Evolutionary conservation across 2,113 vertebrate species (phyloP).

Genomic region (Phalacrocorax brasilianus): DNA sequence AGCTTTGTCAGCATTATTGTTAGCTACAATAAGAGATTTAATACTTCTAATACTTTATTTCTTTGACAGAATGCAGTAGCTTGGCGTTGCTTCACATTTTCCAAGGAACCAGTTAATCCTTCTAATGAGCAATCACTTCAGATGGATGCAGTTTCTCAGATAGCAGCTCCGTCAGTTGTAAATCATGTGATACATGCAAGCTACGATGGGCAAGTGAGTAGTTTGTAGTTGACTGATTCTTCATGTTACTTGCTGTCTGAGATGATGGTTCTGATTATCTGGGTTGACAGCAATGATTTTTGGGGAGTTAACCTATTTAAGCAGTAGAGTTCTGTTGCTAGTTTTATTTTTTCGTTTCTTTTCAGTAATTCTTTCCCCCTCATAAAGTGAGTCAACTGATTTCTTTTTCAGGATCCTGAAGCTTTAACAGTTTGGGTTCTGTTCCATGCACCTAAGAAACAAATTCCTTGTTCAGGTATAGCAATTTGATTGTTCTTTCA

Average conservation of each 20-base stretch:
- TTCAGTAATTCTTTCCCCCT: neutral
- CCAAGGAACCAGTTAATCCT: constrained; percentile 78
- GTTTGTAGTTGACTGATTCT: neutral
- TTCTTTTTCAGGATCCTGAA: constrained; percentile 82
- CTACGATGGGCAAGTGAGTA: constrained; percentile 82
- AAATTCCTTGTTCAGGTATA: constrained; percentile 81
- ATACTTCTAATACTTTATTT: neutral
- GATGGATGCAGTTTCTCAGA: constrained; percentile 64
- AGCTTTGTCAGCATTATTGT: neutral
- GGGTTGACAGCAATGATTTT: neutral
- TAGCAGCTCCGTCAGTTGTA: constrained; percentile 83
- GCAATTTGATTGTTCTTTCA: neutral
- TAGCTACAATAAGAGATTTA: neutral
- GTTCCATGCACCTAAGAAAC: constrained; percentile 88
- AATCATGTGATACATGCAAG: constrained; percentile 91
- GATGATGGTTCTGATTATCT: neutral
- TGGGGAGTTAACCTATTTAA: neutral
- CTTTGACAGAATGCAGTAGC: constrained; percentile 84
- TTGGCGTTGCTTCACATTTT: constrained; percentile 92
- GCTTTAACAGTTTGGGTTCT: constrained; percentile 88
- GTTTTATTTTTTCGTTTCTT: neutral
- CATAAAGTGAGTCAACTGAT: neutral
- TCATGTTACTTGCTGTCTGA: neutral
- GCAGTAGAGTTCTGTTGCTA: neutral
- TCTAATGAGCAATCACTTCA: constrained; percentile 61